Evolutionary conservation across 2,113 vertebrate species (phyloP).

Genomic region (Grantiella picta): DNA sequence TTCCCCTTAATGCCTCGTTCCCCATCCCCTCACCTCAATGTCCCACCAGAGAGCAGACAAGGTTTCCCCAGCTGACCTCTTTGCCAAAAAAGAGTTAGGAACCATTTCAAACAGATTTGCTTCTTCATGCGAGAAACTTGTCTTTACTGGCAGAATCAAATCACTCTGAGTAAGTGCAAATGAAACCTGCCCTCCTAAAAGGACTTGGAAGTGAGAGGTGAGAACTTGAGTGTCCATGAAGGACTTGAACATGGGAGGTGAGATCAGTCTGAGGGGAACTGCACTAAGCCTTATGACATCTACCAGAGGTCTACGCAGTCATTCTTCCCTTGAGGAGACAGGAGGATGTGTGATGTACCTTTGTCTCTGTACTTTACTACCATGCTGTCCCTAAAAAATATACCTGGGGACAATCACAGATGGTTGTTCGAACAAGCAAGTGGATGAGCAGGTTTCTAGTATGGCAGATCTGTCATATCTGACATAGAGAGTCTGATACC

Average conservation of each 20-base stretch:
- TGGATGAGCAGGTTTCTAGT: neutral
- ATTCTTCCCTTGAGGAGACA: neutral
- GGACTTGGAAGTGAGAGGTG: neutral
- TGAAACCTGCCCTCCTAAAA: neutral
- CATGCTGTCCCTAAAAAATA: neutral
- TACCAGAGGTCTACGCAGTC: neutral
- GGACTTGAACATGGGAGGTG: neutral
- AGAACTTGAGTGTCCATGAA: neutral
- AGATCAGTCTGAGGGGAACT: neutral
- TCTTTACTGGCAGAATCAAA: neutral
- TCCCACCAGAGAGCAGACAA: neutral
- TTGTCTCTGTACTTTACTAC: neutral
- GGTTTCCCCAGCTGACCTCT: neutral
- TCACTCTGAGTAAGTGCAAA: neutral
- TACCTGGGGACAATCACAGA: neutral
- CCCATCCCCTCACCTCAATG: neutral
- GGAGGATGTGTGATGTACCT: neutral
- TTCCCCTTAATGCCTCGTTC: neutral
- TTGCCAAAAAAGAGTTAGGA: neutral
- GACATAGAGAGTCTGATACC: neutral
- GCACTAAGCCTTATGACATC: neutral
- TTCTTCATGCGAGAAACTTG: accelerated
- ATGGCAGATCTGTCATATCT: neutral
- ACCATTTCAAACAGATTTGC: neutral
- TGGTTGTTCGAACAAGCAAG: neutral